phyloP scores from a whole-genome alignment of 2,113 vertebrate genomes.

The Circaetus gallicus region DNA sequence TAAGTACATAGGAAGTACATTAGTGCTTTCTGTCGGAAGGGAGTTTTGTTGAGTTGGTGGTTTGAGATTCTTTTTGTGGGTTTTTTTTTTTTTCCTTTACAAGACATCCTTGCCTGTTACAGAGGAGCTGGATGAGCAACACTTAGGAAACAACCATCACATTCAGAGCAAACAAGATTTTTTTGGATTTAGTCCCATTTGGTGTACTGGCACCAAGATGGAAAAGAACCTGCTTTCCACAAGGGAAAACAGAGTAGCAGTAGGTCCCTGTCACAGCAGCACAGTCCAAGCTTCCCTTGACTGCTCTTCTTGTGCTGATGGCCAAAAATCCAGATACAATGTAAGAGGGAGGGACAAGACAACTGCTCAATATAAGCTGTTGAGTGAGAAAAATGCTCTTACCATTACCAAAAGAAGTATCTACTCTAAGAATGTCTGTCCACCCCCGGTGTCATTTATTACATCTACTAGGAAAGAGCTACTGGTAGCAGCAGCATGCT shows the following conservation, averaged over 20 bases:
- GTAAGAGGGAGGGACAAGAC: background rate
- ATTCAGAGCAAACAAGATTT: background rate
- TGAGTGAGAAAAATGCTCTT: background rate
- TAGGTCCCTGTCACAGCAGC: background rate
- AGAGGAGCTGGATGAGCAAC: background rate
- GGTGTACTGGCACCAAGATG: background rate
- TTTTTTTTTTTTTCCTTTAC: background rate
- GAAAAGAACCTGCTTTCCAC: background rate
- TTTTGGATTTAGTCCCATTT: background rate
- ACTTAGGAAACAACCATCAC: background rate
- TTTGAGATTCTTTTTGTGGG: background rate
- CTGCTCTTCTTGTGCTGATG: background rate
- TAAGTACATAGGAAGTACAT: background rate
- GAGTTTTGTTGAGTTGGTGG: background rate
- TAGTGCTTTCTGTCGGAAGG: background rate
- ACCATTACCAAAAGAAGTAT: background rate
- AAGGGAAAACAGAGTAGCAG: background rate
- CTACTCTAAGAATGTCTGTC: background rate
- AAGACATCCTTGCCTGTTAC: background rate
- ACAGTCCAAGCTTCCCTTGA: background rate
- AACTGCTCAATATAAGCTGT: background rate
- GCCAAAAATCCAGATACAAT: background rate
- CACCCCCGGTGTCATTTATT: background rate
- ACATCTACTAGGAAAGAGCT: background rate
- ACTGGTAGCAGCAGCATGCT: background rate